Percentiles rank a stretch among this genome's conserved stretches.
Conservation (phyloP, 2,888 invertebrate species). For the Cephus sareptanus region DNA sequence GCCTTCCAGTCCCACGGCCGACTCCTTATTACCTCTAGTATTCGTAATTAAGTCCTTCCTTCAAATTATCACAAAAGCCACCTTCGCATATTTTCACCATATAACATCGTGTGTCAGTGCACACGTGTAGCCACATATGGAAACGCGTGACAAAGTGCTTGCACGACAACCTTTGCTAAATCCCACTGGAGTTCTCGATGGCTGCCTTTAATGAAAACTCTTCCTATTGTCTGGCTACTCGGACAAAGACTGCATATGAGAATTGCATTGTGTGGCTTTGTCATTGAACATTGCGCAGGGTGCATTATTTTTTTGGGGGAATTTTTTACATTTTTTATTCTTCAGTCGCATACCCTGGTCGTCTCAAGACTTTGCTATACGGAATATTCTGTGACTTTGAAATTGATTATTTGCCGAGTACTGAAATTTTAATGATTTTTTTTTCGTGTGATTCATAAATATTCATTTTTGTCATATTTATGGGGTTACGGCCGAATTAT, state of each 20-base stretch:
- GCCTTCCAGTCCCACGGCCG: conserved; percentile 45
- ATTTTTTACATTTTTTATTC: not conserved
- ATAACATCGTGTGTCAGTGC: too few relatives aligned
- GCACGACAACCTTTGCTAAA: not conserved
- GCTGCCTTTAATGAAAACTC: not conserved
- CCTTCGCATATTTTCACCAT: not conserved
- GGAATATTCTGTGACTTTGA: not conserved
- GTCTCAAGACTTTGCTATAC: too few relatives aligned
- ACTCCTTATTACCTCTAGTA: conserved; percentile 47
- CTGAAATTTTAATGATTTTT: too few relatives aligned
- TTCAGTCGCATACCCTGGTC: too few relatives aligned
- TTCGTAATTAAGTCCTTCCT: conserved; percentile 48
- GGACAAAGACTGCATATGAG: not conserved
- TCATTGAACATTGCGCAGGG: not conserved
- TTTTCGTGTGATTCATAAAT: too few relatives aligned
- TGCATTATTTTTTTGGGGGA: too few relatives aligned
- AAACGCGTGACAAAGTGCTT: not conserved
- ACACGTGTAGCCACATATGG: not conserved
- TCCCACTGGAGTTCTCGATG: not conserved
- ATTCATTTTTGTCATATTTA: too few relatives aligned
- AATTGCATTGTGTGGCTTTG: not conserved
- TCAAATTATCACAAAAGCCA: not conserved
- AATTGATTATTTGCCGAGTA: not conserved
- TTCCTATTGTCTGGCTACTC: not conserved
- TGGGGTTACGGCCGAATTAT: not conserved